Base-by-base conservation (phyloP, 2,888 invertebrate genomes). In the Eupithecia subfuscata region DNA sequence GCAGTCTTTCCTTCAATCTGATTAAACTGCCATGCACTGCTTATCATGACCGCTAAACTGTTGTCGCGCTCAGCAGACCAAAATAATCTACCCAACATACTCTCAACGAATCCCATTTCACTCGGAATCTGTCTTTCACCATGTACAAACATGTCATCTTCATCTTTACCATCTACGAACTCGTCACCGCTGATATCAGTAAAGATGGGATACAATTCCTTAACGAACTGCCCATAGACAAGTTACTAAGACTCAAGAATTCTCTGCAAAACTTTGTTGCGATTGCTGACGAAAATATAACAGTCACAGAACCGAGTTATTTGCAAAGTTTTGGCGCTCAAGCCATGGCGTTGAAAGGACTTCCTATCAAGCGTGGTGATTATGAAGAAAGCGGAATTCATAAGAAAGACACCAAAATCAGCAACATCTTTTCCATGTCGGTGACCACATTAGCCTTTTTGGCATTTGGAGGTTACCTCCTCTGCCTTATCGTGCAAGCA, bases 401-500 rank as follows among this genome's bases (percentile, higher is more conserved):
- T 84, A 92, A 95, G 84, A 95, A 94, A 80, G 90, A 91, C 40
- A 95, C 96, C 6, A 97, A 97, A 87, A 93, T 97, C 70, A 96
- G 97, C 80, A 96, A 96, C 68, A 95, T 98, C 71, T 98, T 98
- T 84, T 97, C 97, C 79, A 95, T 97, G 81, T 97, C 97, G 0
- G 95, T 98, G 14, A 97, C 98, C 0, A 96, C 97, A 0, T 90
- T 98, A 72, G 97, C 98, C 0, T 98, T 98, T 90, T 90, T 98
- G 11, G 98, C 98, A 0, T 98, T 98, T 84, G 98, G 97, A 0
- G 98, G 98, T 1, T 98, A 98, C 86, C 90, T 98, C 30, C 87
- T 98, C 2, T 97, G 97, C 83, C 91, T 98, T 69, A 96, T 98
- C 71, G 96, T 97, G 40, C 96, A 97, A 84, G 97, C 97, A 0